A percentile compares a stretch with the other conserved stretches of the same genome.
These are phyloP conservation scores for Macquaria australasica DNA, from an alignment of 2,113 vertebrate species.

Conservation along the genomic window DNA sequence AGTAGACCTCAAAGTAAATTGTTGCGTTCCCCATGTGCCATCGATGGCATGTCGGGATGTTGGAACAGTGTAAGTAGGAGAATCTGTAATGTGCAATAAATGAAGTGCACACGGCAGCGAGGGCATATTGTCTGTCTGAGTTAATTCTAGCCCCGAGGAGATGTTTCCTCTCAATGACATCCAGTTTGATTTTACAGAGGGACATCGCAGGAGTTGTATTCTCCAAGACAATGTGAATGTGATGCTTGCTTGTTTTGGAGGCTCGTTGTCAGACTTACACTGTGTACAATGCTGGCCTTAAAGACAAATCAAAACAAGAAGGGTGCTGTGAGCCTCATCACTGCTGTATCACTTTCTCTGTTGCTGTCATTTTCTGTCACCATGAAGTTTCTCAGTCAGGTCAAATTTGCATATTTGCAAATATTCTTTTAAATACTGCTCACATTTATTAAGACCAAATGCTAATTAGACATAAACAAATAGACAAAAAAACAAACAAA, in stretches of 20 bases:
- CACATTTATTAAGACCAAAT: constrained; percentile 17
- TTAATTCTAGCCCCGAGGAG: constrained; percentile 65
- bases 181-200: constrained; percentile 52
- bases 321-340: neutral
- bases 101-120: constrained; percentile 49
- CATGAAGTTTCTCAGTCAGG: neutral
- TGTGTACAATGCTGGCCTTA: constrained; percentile 3
- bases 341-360: constrained; percentile 6
- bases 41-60: constrained; percentile 51
- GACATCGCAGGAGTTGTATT: constrained; percentile 38
- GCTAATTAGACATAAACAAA: constrained; percentile 43
- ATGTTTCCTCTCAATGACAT: constrained; percentile 70
- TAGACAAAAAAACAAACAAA: neutral
- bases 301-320: constrained; percentile 32
- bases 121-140: constrained; percentile 63
- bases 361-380: constrained; percentile 5
- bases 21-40: constrained; percentile 40
- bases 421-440: constrained; percentile 7
- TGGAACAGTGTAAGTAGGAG: constrained; percentile 39
- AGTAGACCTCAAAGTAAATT: constrained; percentile 67
- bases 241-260: constrained; percentile 36
- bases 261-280: constrained; percentile 22
- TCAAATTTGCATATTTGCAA: constrained; percentile 25
- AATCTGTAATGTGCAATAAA: constrained; percentile 61
- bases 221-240: constrained; percentile 40